These are phyloP conservation scores for Anadara kagoshimensis DNA, from an alignment of 1,140 invertebrate genomes.

Conservation along the genomic window DNA sequence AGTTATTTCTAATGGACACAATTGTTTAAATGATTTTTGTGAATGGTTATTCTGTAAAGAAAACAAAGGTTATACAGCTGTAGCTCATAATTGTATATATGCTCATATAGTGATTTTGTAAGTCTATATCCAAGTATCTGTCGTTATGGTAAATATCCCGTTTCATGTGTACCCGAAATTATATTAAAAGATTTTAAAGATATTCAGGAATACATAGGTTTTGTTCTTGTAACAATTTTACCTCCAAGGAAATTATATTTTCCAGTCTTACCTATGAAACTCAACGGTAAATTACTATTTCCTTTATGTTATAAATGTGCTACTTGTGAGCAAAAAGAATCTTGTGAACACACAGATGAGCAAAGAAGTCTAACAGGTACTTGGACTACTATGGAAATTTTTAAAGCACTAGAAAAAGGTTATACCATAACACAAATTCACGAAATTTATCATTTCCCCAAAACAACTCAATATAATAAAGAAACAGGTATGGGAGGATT, in stretches of 20 bases:
- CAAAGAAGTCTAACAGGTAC: conserved; percentile 20
- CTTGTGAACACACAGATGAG: conserved; percentile 1
- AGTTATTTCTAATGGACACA: too few species aligned
- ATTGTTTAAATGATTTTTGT: too few species aligned
- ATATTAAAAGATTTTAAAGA: conserved; percentile 19
- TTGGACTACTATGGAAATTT: conserved; percentile 35
- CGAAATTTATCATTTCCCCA: conserved; percentile 66
- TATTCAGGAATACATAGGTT: conserved; percentile 15
- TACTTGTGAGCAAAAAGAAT: conserved; percentile 7
- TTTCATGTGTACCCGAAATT: conserved; percentile 11
- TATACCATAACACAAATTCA: conserved; percentile 62
- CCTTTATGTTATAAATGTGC: conserved; percentile 25
- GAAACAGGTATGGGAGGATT: conserved; percentile 12
- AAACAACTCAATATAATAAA: conserved; percentile 49
- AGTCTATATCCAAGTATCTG: conserved; percentile 23
- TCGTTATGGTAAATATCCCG: conserved; percentile 24
- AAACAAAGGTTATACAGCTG: too few species aligned
- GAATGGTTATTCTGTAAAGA: too few species aligned
- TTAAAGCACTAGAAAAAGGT: conserved; percentile 63
- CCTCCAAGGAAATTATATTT: conserved; percentile 14
- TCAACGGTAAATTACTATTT: conserved; percentile 36
- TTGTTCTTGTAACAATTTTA: conserved; percentile 22
- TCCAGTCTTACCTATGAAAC: conserved; percentile 28
- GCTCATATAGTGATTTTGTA: too few species aligned
- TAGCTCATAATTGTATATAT: too few species aligned